Base-by-base conservation (phyloP, 2,113 vertebrate species). In the Hypomesus transpacificus region DNA sequence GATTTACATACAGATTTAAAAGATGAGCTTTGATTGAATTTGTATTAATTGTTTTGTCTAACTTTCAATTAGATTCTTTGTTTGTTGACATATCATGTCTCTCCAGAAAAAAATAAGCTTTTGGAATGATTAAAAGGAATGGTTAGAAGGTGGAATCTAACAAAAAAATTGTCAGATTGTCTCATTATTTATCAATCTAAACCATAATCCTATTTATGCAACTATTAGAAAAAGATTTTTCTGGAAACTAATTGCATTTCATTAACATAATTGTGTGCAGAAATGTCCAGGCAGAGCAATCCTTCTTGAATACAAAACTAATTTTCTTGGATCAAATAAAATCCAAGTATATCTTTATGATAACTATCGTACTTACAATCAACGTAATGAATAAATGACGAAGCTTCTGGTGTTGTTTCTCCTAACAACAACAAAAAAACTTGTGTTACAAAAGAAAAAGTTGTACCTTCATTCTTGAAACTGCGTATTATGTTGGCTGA, bases 401-500 rank as follows among this genome's bases (percentile, higher is more conserved):
- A 46, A 46, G 7, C 9, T 46, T 46, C 9, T 46, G 39, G 7
- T 46, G 39, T 9, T 46, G 2, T 13, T 46, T 11, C 39, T 13
- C 39, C 3, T 11, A 51, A 63, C 2, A 18, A 63, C 16, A 26
- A 26, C 14, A 16, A 17, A 39, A 39, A 20, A 34, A 11, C 9
- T 34, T 58, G 2, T 56, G 18, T 58, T 20, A 22, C 57, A 39
- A 1, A 70, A 71, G 31, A 31, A 34, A 24, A 24, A 26, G 14
- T 46, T 90, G 81, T 94, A 99, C 97, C 96, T 95, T 98, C 93
- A 1, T 98, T 98, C 86, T 94, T 95, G 94, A 97, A 99, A 88
- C 97, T 97, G 74, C 97, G 92, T 46, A 97, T 93, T 60, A 97
- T 94, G 76, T 94, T 96, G 70, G 94, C 94, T 0, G 94, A 94